Evolutionary conservation across 1,140 invertebrate genomes (phyloP), one percentile per base, ranked within the genome.

Genomic region (Pollicipes pollicipes): DNA sequence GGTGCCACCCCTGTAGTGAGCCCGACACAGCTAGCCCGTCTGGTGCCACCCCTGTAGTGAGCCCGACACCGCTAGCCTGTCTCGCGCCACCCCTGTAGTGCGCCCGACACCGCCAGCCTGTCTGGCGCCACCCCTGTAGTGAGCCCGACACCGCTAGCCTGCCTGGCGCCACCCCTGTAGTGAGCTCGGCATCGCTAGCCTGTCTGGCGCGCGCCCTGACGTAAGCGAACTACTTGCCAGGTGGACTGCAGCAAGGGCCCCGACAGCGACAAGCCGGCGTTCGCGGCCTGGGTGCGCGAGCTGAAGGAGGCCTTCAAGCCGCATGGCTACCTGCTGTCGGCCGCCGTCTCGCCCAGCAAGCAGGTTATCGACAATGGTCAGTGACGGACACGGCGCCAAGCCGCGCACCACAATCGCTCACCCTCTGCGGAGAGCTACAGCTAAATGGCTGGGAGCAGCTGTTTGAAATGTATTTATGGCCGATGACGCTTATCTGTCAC

Each of bases 241-340:
- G 88, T 89, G 0, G 87, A 92, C 74, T 92, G 90, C 74, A 84
- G 84, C 24, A 88, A 87, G 77, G 90, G 90, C 0, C 86, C 88
- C 0, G 81, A 82, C 13, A 85, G 85, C 0, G 90, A 92, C 76
- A 93, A 92, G 78, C 78, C 86, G 78, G 85, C 82, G 8, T 93
- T 93, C 76, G 82, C 85, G 0, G 79, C 79, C 66, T 82, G 90
- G 10, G 85, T 92, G 0, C 83, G 80, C 70, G 90, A 93, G 78
- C 76, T 93, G 2, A 85, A 85, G 16, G 79, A 76, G 0, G 85
- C 84, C n/a, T 91, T 92, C 76, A 83, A 82, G 70, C 85, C 87
- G 0, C 84, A 84, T 74, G 86, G 86, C 0, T 80, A 90, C 30
- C 78, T 92, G 0, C 78, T 94, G 0, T 90, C 90, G 6, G 85